A percentile compares a stretch with the other conserved stretches of the same genome.
Conservation (phyloP, 2,113 vertebrate genomes). For the Bothrops jararaca region DNA sequence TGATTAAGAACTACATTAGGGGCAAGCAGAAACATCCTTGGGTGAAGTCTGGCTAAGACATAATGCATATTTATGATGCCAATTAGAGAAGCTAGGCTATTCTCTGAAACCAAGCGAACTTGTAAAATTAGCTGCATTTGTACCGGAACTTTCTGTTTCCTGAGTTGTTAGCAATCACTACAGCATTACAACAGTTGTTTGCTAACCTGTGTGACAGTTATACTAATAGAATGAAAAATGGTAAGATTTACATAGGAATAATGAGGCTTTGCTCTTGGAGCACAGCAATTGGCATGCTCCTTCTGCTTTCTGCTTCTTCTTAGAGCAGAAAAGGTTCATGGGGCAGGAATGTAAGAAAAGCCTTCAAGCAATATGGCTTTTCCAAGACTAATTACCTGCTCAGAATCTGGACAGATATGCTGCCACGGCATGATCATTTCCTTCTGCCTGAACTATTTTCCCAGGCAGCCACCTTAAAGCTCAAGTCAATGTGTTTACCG, state of each 20-base stretch:
- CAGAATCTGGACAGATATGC: background rate
- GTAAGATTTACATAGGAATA: constrained; percentile 59
- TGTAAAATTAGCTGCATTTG: constrained; percentile 55
- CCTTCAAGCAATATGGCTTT: background rate
- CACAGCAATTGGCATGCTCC: background rate
- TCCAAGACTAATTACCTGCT: constrained; percentile 8
- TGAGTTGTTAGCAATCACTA: constrained; percentile 69
- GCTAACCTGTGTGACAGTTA: constrained; percentile 31
- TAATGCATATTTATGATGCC: constrained; percentile 61
- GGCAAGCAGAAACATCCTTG: background rate
- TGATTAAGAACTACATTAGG: constrained; percentile 29
- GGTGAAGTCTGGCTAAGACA: constrained; percentile 22
- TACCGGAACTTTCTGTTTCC: constrained; percentile 45
- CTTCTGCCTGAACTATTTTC: background rate
- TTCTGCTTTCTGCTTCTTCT: background rate
- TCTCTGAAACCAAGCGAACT: constrained; percentile 43
- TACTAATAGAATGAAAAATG: constrained; percentile 60
- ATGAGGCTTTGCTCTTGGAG: constrained; percentile 36
- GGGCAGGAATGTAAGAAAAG: background rate
- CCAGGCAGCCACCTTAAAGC: background rate
- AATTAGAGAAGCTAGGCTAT: constrained; percentile 46
- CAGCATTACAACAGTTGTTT: constrained; percentile 63
- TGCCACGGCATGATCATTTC: background rate
- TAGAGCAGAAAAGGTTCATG: background rate
- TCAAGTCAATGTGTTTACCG: background rate